Evolutionary conservation across 2,797 vertebrate genomes (phyloP), one percentile per base, ranked within the genome.

Genomic region (Hoplostethus atlanticus): DNA sequence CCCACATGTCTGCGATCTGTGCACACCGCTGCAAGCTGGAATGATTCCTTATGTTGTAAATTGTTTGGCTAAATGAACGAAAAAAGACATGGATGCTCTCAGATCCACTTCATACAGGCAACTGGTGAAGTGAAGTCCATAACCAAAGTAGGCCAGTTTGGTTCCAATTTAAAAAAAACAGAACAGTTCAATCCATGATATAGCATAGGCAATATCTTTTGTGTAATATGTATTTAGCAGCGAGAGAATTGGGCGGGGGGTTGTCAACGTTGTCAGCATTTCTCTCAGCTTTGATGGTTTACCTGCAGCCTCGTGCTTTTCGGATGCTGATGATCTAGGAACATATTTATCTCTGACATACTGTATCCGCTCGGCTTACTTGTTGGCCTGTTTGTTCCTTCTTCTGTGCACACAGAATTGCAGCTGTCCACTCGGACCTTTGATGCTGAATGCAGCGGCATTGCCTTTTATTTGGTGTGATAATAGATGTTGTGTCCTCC

Each of bases 361-460:
- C 2, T 21, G 5, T 57, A 31, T 52, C 5, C 57, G 30, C 38
- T 25, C 5, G 6, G 46, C 38, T 13, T 54, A 21, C 47, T 38
- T 58, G 25, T 34, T 58, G 25, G 17, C 25, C 13, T 28, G 38
- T 47, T 71, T 59, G 15, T 58, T 62, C 15, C 30, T 59, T 53
- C 47, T 56, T 77, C 60, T 40, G 25, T 65, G 15, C 50, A 67
- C 38, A 21, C 46, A 51, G 47, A 68, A 7, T 11, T 34, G 60
- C 81, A 89, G 84, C 79, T 87, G 81, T 78, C 40, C 62, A 16
- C 62, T 81, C 66, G 65, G 66, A 52, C 68, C 83, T 90, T 90
- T 91, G 83, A 89, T 87, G 84, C 70, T 83, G 46, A 80, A 72
- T 65, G 64, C 78, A 73, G 81, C 47, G 12, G 53, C 13, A 6